Conservation (phyloP, 2,113 vertebrate genomes). For the Elgaria multicarinata region DNA sequence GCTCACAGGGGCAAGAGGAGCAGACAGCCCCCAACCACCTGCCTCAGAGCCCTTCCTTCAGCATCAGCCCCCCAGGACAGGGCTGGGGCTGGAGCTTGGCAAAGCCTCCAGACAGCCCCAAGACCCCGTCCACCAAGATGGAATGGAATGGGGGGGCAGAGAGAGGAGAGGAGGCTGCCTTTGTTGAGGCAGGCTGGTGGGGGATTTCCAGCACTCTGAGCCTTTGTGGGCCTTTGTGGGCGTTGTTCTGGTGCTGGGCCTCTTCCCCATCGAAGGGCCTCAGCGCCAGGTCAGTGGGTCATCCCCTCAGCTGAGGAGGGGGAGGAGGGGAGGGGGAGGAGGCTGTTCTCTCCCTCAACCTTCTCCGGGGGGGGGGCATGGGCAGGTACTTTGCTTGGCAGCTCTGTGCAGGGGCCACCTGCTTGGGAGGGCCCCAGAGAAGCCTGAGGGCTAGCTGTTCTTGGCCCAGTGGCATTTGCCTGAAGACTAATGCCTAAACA, state of each 20-base stretch:
- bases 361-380: too few relatives aligned
- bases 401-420: too few relatives aligned
- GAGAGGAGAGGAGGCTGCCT: background rate
- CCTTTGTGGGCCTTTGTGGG: background rate
- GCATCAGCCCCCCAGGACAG: background rate
- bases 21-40: too few relatives aligned
- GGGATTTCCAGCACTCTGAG: background rate
- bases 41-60: background rate
- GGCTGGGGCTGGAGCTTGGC: background rate
- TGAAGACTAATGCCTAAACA: background rate
- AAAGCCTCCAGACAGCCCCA: background rate
- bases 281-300: background rate
- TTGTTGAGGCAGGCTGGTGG: background rate
- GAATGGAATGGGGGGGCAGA: rapidly evolving
- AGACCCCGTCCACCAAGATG: background rate
- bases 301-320: background rate
- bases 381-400: too few relatives aligned
- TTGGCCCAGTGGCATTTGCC: too few relatives aligned
- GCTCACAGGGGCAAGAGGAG: background rate
- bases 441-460: too few relatives aligned
- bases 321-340: too few relatives aligned
- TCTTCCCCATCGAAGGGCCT: background rate
- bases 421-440: too few relatives aligned
- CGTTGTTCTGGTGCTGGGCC: too few relatives aligned
- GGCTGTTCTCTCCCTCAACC: rapidly evolving